Evolutionary conservation across 2,888 invertebrate genomes (phyloP), one percentile per base, ranked within the genome.

Genomic region (Synergus laeviventris): DNA sequence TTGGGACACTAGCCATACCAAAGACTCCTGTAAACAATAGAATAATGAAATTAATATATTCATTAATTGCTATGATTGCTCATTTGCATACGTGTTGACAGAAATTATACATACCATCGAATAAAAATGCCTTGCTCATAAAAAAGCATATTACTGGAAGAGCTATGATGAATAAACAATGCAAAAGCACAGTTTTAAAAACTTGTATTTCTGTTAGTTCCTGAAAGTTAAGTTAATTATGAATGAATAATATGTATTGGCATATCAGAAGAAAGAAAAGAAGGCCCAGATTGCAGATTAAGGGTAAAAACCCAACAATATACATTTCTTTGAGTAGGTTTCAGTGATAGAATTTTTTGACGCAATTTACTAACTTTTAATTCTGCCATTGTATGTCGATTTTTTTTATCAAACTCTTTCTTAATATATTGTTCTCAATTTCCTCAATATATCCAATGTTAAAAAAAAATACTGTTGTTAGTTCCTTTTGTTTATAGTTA

Each of bases 121-220:
- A 95, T 77, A 96, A 85, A 76, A 95, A 91, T 70, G 92, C 89
- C 91, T 96, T 96, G 42, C 94, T 92, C 12, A 91, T 86, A 87
- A 97, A 96, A 89, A 97, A 97, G 24, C 95, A 94, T 38, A 94
- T 84, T 66, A 97, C 94, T 36, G 97, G 97, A 79, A 96, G 93
- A 73, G 94, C 92, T 79, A 97, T 94, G 84, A 97, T 96, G 78
- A 96, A 92, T 76, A 95, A 91, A 89, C 95, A 95, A 90, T 97
- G 96, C 86, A 94, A 93, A 79, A 97, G 93, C 73, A 96, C 95
- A 82, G 94, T 95, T 89, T 93, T 94, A 89, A 97, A 96, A 11
- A 95, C 93, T 88, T 94, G 93, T 84, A 94, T 93, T 90, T 96
- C 96, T 81, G 94, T 93, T 88, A 93, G 87, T 87, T 94, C 94